These are phyloP conservation scores for Marasmarcha lunaedactyla DNA, from an alignment of 2,888 invertebrate species.

Conservation along the genomic window DNA sequence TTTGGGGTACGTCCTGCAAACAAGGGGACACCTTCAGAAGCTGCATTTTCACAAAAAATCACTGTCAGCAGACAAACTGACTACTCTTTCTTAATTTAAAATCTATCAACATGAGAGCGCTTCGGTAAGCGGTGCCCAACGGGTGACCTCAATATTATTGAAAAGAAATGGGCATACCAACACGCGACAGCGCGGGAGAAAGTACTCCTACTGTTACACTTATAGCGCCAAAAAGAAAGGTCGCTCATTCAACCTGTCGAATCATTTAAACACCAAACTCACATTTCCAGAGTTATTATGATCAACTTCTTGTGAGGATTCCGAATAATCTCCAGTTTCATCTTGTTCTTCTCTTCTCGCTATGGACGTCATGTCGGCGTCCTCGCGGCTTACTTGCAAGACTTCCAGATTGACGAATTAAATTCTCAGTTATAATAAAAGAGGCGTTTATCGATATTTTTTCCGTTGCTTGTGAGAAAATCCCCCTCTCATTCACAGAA, in stretches of 20 bases:
- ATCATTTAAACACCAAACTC: conserved; percentile 30
- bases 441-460: conserved; percentile 30
- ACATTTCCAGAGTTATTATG: conserved; percentile 54
- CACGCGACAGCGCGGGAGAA: conserved; percentile 60
- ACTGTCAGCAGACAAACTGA: conserved; percentile 20
- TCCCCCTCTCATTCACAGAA: conserved; percentile 42
- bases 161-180: conserved; percentile 65
- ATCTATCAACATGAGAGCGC: conserved; percentile 37
- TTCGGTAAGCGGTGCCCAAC: conserved; percentile 48
- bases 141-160: conserved; percentile 59
- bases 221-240: conserved; percentile 58
- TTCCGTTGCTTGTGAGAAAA: conserved; percentile 29
- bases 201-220: conserved; percentile 47
- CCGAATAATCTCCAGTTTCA: conserved; percentile 62
- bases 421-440: conserved; percentile 23
- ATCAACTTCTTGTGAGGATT: conserved; percentile 60
- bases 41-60: conserved; percentile 34
- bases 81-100: conserved; percentile 34
- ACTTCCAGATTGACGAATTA: conserved; percentile 58
- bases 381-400: conserved; percentile 48
- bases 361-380: conserved; percentile 63
- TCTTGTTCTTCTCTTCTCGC: conserved; percentile 47
- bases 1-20: conserved; percentile 55
- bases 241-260: conserved; percentile 12
- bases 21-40: conserved; percentile 49